phyloP scores from a whole-genome alignment of 2,888 invertebrate species.

The Hetaerina titia region DNA sequence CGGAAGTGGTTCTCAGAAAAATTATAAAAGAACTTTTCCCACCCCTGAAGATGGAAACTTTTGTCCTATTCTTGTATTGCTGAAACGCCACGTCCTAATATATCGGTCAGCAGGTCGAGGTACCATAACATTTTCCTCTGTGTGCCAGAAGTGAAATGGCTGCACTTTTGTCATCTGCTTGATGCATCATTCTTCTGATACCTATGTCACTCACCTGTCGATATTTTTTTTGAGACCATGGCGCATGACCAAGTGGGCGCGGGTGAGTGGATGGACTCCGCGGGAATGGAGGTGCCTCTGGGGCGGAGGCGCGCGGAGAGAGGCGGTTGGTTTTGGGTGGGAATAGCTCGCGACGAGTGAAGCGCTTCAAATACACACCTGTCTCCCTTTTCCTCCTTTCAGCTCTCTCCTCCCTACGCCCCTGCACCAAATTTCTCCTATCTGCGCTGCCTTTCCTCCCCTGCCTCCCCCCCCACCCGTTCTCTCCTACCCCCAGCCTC shows the following conservation, averaged over 20 bases:
- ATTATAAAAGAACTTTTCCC: too few relatives aligned
- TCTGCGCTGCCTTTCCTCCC: background rate
- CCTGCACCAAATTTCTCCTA: background rate
- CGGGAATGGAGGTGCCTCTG: background rate
- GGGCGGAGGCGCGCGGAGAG: background rate
- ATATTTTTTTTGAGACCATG: background rate
- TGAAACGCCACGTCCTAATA: too few relatives aligned
- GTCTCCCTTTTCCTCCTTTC: background rate
- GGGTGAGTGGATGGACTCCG: background rate
- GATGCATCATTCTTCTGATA: too few relatives aligned
- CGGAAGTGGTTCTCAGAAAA: too few relatives aligned
- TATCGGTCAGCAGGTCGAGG: too few relatives aligned
- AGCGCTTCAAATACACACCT: constrained; percentile 6
- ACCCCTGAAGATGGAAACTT: too few relatives aligned
- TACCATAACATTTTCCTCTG: too few relatives aligned
- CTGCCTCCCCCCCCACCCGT: background rate
- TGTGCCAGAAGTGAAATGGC: too few relatives aligned
- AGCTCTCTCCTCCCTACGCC: background rate
- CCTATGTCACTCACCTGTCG: background rate
- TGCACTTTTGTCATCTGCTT: too few relatives aligned
- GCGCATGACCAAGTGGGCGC: background rate
- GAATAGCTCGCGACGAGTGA: constrained; percentile 20
- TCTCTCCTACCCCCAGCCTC: background rate
- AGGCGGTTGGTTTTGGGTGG: background rate
- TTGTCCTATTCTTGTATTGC: too few relatives aligned